Conservation (phyloP, 2,113 vertebrate species). For the Nibea albiflora region DNA sequence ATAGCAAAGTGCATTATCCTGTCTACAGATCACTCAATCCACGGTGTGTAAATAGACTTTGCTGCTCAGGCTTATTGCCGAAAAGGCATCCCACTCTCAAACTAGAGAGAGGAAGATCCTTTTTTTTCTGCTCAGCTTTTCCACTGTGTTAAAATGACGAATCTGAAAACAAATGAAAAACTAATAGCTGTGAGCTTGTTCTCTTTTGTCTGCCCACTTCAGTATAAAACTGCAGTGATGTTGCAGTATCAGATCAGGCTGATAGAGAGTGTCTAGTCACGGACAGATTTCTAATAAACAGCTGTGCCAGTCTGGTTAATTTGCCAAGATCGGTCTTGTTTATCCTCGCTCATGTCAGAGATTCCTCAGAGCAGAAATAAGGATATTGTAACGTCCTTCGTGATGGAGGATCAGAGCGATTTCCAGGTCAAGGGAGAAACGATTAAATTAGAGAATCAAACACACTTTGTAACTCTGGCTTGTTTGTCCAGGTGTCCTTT, state of each 20-base stretch:
- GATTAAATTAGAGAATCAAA: neutral
- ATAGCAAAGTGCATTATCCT: neutral
- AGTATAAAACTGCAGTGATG: neutral
- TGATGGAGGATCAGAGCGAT: neutral
- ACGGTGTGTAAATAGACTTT: neutral
- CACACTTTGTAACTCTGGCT: neutral
- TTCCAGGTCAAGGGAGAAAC: neutral
- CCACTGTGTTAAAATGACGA: neutral
- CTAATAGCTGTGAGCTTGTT: neutral
- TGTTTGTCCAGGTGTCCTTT: conserved; percentile 76
- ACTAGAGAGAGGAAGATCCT: too few species aligned
- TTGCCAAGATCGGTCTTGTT: neutral
- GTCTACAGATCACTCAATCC: neutral
- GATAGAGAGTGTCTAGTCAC: neutral
- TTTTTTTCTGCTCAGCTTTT: neutral
- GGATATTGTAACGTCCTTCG: neutral
- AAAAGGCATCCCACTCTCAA: neutral
- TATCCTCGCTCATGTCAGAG: neutral
- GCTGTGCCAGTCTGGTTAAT: too few species aligned
- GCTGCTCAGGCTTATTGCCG: neutral
- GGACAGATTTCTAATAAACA: neutral
- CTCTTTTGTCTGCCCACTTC: neutral
- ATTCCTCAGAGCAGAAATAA: neutral
- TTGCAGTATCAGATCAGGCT: neutral
- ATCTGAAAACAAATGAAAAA: neutral